These are phyloP conservation scores for Macrosteles quadrilineatus DNA, from an alignment of 1,140 invertebrate species.

Conservation along the genomic window DNA sequence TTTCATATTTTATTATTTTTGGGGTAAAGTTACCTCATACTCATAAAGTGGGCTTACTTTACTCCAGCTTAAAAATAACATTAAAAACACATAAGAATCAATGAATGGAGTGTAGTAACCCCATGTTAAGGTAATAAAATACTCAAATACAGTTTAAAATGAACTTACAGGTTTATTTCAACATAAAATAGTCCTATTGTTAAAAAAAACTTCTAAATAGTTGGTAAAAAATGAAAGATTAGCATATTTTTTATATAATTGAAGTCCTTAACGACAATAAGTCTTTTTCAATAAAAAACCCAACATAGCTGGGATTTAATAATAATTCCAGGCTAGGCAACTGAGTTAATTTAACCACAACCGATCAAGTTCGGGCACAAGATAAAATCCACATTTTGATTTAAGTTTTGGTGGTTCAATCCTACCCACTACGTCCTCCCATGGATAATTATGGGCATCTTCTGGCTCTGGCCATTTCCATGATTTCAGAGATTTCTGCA, in stretches of 20 bases:
- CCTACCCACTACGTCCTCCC: neutral
- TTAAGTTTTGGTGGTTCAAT: neutral
- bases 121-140: neutral
- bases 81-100: neutral
- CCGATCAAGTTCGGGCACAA: neutral
- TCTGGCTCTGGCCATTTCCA: neutral
- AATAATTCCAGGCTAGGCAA: neutral
- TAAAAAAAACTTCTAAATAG: neutral
- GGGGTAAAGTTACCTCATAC: neutral
- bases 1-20: neutral
- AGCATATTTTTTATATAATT: neutral
- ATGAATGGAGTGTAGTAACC: neutral
- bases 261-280: neutral
- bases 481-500: neutral
- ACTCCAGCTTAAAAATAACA: neutral
- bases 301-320: neutral
- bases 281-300: neutral
- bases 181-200: neutral
- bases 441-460: neutral
- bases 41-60: neutral
- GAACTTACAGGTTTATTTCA: conserved; percentile 16
- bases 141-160: neutral
- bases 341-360: neutral
- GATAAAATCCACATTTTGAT: neutral
- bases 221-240: neutral